Base-by-base conservation (phyloP, 2,888 invertebrate species). In the Epinotia bilunana region DNA sequence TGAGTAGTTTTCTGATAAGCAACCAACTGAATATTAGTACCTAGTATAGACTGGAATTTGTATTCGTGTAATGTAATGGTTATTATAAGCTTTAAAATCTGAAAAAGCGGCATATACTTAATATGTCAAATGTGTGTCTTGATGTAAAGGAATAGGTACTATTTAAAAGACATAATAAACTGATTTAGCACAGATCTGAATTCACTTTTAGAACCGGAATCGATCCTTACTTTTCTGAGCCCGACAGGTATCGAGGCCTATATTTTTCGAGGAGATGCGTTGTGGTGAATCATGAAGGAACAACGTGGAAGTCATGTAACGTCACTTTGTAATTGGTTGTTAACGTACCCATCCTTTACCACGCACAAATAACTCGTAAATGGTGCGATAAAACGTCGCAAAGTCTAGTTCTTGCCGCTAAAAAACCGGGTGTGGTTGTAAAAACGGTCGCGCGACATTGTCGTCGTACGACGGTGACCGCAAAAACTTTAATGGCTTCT, bases 401-500 rank as follows among this genome's bases (percentile, higher is more conserved):
- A 71, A 71, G 28, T 71, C 70, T 71, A 71, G 61, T 61, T 58
- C 71, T 65, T 72, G 76, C n/a, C 57, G 57, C 72, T 18, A 65
- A 57, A 72, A 72, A 72, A 80, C 76, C 76, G 77, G 80, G 80
- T 76, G 81, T 80, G 80, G 83, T 77, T 78, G 80, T 83, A 87
- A 87, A 87, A 83, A 81, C 81, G 77, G 78, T 78, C 77, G 82
- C 79, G 83, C 84, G 82, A 88, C 90, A 88, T 82, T 87, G 88
- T 89, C 77, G 78, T 76, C 69, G 83, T 79, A 80, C 82, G 80
- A 80, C 84, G 80, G 83, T 84, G 82, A 84, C 86, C 85, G 82
- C 89, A 88, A 88, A 88, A 88, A 89, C 87, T 88, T 90, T 90
- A 90, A 90, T 86, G 89, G 83, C 81, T 83, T 81, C 86, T 89